These are phyloP conservation scores for Zaprionus nigranus DNA, from an alignment of 1,140 invertebrate genomes.

Conservation along the genomic window DNA sequence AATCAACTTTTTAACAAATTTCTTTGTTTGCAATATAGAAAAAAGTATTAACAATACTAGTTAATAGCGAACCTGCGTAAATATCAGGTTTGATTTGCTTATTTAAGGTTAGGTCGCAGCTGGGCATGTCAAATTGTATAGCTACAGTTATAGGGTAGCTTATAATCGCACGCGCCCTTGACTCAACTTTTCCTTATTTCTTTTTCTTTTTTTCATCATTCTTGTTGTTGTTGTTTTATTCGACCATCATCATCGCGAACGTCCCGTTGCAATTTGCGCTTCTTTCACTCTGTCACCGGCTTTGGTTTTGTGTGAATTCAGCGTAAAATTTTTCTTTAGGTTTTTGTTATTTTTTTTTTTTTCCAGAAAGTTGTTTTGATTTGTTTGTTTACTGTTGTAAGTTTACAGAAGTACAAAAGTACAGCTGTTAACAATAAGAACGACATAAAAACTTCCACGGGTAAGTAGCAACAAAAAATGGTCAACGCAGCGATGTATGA, in stretches of 20 bases:
- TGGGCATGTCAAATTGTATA: not conserved
- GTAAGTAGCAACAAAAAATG: conserved; percentile 37
- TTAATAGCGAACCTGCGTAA: too few species aligned
- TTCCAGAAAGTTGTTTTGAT: conserved; percentile 28
- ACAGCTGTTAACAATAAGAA: conserved; percentile 74
- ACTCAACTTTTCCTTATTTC: not conserved
- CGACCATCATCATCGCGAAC: not conserved
- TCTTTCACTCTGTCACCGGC: conserved; percentile 30
- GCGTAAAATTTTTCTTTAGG: conserved; percentile 47
- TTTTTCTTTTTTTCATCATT: not conserved
- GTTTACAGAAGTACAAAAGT: conserved; percentile 64
- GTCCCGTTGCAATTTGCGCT: conserved; percentile 41
- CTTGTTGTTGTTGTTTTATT: not conserved
- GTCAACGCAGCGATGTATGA: conserved; percentile 53
- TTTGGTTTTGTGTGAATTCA: conserved; percentile 64
- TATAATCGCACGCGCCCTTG: not conserved
- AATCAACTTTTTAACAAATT: too few species aligned
- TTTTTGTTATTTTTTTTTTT: conserved; percentile 14
- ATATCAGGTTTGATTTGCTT: too few species aligned
- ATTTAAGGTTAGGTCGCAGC: not conserved
- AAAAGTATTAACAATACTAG: too few species aligned
- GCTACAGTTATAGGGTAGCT: not conserved
- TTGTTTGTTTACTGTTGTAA: conserved; percentile 59
- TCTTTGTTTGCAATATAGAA: too few species aligned
- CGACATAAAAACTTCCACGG: conserved; percentile 60